Base-by-base conservation (phyloP, 1,140 invertebrate species). In the Lycorma delicatula region DNA sequence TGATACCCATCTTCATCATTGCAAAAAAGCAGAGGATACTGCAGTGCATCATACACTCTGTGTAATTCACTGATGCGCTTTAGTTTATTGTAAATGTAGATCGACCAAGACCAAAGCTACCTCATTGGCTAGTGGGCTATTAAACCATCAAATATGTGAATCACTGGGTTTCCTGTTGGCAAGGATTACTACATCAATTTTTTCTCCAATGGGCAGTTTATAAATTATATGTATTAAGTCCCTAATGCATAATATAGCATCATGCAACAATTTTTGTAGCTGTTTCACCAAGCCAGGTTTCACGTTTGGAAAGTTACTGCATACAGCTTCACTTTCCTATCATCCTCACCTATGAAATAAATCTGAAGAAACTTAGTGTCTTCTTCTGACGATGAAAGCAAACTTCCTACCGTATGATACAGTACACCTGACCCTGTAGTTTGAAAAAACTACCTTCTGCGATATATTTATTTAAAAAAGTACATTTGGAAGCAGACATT, bases 11-110 rank as follows among this genome's bases (percentile, higher is more conserved):
- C 70, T 64, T 75, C 67, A 23, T 75, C 73, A 62, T 72, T 50
- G 66, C 70, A 73, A 67, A 74, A 77, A 27, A 77, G 61, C 2
- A 77, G 13, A 51, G 18, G 67, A n/a, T 76, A 77, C 67, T 77
- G 73, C 36, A 77, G 62, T 13, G 70, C 66, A 66, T 75, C 72
- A 60, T 77, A 75, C 23, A 62, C 65, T 5, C 70, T 63, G 65
- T 77, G 73, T 55, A 68, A 72, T 62, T 76, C 73, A n/a, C 54
- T 56, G 36, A 76, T 65, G 62, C 67, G 65, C 54, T 71, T 59
- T 20, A 73, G 49, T 47, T 57, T 46, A 63, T 61, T 64, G 25
- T 44, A 63, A 62, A 6, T 65, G 16, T 38, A 66, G 52, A n/a
- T 64, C 64, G 23, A 64, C 63, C 12, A 69, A 60, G 9, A 66